Evolutionary conservation across 2,113 vertebrate species (phyloP).

Genomic region (Podarcis cretensis): DNA sequence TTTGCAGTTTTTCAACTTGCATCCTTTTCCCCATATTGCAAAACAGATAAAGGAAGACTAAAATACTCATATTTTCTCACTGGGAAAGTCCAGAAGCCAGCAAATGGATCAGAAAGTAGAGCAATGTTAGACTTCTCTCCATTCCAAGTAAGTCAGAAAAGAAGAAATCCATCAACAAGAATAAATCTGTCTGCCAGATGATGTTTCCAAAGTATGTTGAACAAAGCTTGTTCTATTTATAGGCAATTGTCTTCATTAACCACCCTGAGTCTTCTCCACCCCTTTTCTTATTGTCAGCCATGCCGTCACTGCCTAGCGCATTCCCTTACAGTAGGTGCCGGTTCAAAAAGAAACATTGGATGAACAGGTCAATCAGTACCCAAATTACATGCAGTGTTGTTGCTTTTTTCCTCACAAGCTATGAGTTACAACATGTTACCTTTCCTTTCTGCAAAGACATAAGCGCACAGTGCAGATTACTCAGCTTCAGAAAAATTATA

Average conservation of each 20-base stretch:
- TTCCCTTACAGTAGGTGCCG: background rate
- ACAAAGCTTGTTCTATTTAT: background rate
- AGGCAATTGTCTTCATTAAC: background rate
- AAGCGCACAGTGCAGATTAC: background rate
- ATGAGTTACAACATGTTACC: background rate
- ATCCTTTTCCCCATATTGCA: background rate
- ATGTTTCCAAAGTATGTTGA: background rate
- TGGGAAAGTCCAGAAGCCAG: background rate
- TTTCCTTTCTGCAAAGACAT: background rate
- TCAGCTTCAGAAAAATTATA: background rate
- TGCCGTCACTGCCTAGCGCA: background rate
- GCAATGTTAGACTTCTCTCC: background rate
- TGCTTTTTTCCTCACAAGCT: background rate
- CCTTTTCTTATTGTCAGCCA: background rate
- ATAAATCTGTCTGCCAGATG: slow-evolving; percentile 31
- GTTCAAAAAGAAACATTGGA: too few relatives aligned
- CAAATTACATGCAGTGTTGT: background rate
- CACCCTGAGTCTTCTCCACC: background rate
- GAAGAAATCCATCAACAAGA: slow-evolving; percentile 8
- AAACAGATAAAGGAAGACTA: background rate
- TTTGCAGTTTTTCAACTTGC: background rate
- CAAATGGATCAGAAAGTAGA: background rate
- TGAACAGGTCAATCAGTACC: background rate
- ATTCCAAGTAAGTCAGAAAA: slow-evolving; percentile 26
- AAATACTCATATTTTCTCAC: background rate